Evolutionary conservation across 2,113 vertebrate genomes (phyloP).

Genomic region (Martes martes): DNA sequence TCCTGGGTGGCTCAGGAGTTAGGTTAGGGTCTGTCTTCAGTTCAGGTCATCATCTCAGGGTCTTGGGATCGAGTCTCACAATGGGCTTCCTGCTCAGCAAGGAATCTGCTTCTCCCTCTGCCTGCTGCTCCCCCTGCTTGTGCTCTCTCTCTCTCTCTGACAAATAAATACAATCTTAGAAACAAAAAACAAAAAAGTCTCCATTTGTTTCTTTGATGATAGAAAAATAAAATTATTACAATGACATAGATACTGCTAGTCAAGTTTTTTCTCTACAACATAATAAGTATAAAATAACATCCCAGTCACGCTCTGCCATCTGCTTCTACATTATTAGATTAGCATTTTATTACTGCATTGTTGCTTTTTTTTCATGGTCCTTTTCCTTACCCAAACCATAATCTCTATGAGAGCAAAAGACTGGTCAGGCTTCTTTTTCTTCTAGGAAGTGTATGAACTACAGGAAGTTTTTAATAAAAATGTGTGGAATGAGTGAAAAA

Average conservation of each 20-base stretch:
- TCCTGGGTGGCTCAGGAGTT: neutral
- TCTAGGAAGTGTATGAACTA: neutral
- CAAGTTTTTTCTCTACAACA: neutral
- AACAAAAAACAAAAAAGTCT: neutral
- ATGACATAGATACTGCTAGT: neutral
- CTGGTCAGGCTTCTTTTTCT: neutral
- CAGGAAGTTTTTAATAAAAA: neutral
- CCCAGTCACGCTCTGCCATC: neutral
- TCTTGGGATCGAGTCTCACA: neutral
- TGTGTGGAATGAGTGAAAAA: neutral
- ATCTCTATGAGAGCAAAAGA: neutral
- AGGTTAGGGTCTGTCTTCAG: neutral
- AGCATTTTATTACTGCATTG: neutral
- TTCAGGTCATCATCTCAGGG: neutral
- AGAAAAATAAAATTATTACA: neutral
- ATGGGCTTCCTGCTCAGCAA: neutral
- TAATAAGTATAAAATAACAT: neutral
- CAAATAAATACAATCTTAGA: neutral
- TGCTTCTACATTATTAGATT: neutral
- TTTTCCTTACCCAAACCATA: neutral
- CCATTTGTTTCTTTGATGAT: neutral
- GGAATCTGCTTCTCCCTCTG: neutral
- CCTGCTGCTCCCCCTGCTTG: neutral
- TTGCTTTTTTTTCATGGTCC: neutral
- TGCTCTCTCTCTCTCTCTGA: neutral